Conservation (phyloP, 2,113 vertebrate genomes). For the Bagarius yarrelli region DNA sequence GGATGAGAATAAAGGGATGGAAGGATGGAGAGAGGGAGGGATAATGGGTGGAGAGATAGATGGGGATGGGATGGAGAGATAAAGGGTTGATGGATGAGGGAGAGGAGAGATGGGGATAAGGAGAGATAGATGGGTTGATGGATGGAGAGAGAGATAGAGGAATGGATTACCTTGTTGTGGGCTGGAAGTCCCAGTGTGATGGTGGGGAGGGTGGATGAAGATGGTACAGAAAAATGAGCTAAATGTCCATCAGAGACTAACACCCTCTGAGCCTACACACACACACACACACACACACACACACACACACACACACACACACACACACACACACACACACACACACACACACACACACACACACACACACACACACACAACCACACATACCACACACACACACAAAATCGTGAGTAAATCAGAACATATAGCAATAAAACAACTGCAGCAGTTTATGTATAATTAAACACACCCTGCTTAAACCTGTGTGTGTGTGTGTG, state of each 20-base stretch:
- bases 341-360: slow-evolving; percentile 23
- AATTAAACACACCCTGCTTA: background rate
- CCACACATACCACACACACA: slow-evolving; percentile 24
- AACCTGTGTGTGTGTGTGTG: too few species aligned
- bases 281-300: slow-evolving; percentile 50
- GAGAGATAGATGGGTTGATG: background rate
- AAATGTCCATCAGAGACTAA: slow-evolving; percentile 72
- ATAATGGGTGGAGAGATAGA: too few species aligned
- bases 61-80: too few species aligned
- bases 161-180: slow-evolving; percentile 77
- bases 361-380: slow-evolving; percentile 24
- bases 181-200: slow-evolving; percentile 88
- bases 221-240: slow-evolving; percentile 80
- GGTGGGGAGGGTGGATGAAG: slow-evolving; percentile 80
- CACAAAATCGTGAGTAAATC: background rate
- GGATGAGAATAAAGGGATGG: too few species aligned
- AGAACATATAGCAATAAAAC: background rate
- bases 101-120: too few species aligned
- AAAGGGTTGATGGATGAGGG: background rate
- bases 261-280: slow-evolving; percentile 69
- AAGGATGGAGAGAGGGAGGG: background rate
- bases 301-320: slow-evolving; percentile 13
- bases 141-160: too few species aligned
- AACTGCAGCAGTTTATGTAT: background rate
- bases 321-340: slow-evolving; percentile 18